Percentiles rank a stretch among this genome's conserved stretches.
These are phyloP conservation scores for Edolisoma coerulescens DNA, from an alignment of 2,113 vertebrate species.

Conservation along the genomic window DNA sequence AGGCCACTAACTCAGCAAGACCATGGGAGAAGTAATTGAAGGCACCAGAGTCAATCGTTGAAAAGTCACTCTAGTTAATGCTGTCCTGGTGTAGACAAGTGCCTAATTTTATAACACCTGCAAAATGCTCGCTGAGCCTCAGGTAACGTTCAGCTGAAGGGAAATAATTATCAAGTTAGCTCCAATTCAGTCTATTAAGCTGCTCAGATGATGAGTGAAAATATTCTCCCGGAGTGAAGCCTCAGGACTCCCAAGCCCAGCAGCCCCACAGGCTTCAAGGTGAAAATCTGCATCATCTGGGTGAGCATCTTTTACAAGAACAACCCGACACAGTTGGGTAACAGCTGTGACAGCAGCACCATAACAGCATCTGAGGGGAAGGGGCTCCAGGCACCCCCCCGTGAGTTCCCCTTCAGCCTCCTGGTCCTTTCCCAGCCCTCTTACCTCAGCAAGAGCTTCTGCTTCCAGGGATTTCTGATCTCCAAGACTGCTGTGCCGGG, in stretches of 20 bases:
- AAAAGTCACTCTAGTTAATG: neutral
- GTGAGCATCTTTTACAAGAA: neutral
- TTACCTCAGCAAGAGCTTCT: constrained; percentile 94
- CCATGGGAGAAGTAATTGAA: neutral
- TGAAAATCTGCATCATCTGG: neutral
- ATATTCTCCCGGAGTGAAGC: neutral
- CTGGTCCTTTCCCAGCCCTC: neutral
- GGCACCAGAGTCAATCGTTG: neutral
- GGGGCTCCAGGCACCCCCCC: neutral
- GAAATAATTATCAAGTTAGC: neutral
- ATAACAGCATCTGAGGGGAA: neutral
- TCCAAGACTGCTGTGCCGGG: constrained; percentile 96
- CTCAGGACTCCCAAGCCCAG: neutral
- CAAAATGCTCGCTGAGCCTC: neutral
- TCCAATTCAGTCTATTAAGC: neutral
- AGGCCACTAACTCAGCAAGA: neutral
- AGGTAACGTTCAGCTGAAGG: neutral
- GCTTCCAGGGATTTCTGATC: constrained; percentile 96
- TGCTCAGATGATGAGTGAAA: neutral
- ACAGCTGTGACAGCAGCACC: neutral
- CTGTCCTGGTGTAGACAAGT: neutral
- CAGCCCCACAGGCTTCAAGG: neutral
- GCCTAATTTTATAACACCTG: neutral
- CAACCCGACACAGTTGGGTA: neutral
- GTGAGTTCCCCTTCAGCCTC: neutral